Evolutionary conservation across 2,113 vertebrate genomes (phyloP), one percentile per base, ranked within the genome.

Genomic region (Passer montanus): DNA sequence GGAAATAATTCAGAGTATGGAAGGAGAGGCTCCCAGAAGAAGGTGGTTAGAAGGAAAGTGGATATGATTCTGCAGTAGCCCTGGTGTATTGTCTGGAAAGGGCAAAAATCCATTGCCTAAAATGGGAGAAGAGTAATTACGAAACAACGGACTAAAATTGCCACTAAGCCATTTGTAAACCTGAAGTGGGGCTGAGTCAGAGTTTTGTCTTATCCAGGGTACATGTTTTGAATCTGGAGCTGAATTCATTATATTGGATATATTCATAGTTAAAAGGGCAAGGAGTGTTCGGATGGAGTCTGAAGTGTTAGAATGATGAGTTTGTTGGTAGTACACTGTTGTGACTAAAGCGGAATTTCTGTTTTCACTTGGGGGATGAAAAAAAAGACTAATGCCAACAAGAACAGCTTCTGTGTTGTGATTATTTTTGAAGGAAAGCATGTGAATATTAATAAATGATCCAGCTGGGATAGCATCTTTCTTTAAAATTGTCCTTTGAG

Each of bases 391-490:
- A 81, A 74, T 0, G 1, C 43, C 33, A 59, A 56, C n/a, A 69
- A 53, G 37, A 79, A 44, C 26, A 72, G 35, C 31, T 49, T 68
- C 17, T 78, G 14, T 86, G 47, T 69, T 95, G 80, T 85, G 62
- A 58, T 72, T 77, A 46, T 66, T 73, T 84, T 66, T 5, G 15
- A 86, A 72, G 88, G 53, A 83, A 94, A 84, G 31, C 44, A 16
- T 84, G 75, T 93, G 64, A 92, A 75, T 96, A 75, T 94, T 95
- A 93, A 75, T 67, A 86, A 86, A 67, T 60, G 33, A 86, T 90
- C 82, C 75, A 83, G 14, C 68, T 93, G 77, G 77, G 62, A 85
- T 47, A 59, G 30, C 50, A 64, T 84, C 56, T 86, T 74, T 92
- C 66, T 92, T 95, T 28, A 85, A 93, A 92, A 49, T 33, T 85